Conservation (phyloP, 53 echinoderm and acorn worm genomes). For the Holothuria leucospilota region DNA sequence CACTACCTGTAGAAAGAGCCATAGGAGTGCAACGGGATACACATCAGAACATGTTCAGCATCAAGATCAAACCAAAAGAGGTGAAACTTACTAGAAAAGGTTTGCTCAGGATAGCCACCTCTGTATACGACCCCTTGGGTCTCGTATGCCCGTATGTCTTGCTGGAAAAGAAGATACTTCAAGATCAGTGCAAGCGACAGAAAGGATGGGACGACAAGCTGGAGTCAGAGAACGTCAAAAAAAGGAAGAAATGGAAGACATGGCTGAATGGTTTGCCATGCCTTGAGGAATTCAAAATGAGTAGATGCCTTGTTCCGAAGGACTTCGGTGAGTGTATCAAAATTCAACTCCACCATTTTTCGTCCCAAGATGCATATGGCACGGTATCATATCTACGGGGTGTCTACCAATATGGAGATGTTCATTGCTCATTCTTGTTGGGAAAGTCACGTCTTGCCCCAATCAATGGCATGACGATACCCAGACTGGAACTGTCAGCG, state of each 20-base stretch:
- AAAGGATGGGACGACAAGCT: not conserved
- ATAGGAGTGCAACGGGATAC: slow-evolving; percentile 30
- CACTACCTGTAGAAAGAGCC: not conserved
- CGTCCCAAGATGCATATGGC: too few species aligned
- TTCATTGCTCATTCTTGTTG: too few species aligned
- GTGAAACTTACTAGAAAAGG: slow-evolving; percentile 40
- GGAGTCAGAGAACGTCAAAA: slow-evolving; percentile 10
- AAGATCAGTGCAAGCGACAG: not conserved
- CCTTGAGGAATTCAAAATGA: too few species aligned
- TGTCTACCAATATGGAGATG: too few species aligned
- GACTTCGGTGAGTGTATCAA: too few species aligned
- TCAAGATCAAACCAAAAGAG: slow-evolving; percentile 31
- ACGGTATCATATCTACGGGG: too few species aligned
- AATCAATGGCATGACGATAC: too few species aligned
- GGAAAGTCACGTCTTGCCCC: too few species aligned
- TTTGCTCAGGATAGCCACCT: slow-evolving; percentile 41
- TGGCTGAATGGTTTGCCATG: too few species aligned
- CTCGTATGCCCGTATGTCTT: slow-evolving; percentile 45
- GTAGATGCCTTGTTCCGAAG: too few species aligned
- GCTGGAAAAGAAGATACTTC: slow-evolving; percentile 40
- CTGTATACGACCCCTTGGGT: not conserved
- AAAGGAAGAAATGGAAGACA: slow-evolving; percentile 22
- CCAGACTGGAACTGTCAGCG: too few species aligned
- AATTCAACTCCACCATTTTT: too few species aligned
- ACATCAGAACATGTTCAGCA: slow-evolving; percentile 24